phyloP scores from a whole-genome alignment of 2,888 invertebrate genomes.

The Cataglyphis cursor region DNA sequence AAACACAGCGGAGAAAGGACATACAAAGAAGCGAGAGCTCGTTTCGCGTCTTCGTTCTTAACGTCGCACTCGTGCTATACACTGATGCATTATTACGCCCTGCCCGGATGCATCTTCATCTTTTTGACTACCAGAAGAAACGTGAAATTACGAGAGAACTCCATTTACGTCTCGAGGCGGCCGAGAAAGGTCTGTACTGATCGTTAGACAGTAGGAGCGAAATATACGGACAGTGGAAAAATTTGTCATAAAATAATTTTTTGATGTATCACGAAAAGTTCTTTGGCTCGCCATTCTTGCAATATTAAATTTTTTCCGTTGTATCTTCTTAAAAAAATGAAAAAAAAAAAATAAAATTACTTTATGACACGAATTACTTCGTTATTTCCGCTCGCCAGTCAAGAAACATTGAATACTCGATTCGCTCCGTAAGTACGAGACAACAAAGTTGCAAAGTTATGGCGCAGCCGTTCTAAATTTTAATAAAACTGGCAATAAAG shows the following conservation, averaged over 20 bases:
- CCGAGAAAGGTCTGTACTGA: neutral
- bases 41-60: constrained; percentile 30
- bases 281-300: neutral
- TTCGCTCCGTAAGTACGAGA: constrained; percentile 1
- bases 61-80: constrained; percentile 14
- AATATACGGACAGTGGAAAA: neutral
- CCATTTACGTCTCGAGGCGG: neutral
- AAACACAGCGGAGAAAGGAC: neutral
- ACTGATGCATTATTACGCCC: constrained; percentile 54
- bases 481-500: constrained; percentile 44
- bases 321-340: neutral
- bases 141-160: constrained; percentile 24
- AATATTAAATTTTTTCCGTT: constrained; percentile 9
- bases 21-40: constrained; percentile 27
- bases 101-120: constrained; percentile 35
- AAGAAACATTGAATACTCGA: neutral
- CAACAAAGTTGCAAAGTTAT: constrained; percentile 41
- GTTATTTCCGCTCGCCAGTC: neutral
- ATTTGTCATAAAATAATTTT: neutral
- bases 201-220: neutral
- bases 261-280: neutral
- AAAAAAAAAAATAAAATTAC: neutral
- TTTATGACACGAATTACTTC: neutral
- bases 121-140: constrained; percentile 42
- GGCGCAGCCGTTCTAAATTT: constrained; percentile 19